Base-by-base conservation (phyloP, 2,888 invertebrate species). In the Therioaphis trifolii region DNA sequence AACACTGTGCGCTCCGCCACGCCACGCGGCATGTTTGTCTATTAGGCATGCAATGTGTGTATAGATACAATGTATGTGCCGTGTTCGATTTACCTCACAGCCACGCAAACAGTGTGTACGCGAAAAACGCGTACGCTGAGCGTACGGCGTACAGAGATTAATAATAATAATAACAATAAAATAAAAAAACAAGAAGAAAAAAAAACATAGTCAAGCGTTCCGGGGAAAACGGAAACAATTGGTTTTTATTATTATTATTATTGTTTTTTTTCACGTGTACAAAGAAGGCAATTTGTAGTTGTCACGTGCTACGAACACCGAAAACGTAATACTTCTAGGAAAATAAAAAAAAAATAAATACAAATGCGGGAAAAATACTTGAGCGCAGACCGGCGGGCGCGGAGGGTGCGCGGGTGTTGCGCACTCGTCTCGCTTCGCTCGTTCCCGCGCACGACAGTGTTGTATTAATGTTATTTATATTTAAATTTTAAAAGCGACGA, bases 211-310 rank as follows among this genome's bases (percentile, higher is more conserved):
- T 55, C n/a, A 55, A 55, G 52, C 3, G 21, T 55, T 55, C 9
- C 21, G 18, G 12, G n/a, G 11, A n/a, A 43, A 49, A 49, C 15
- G 11, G 15, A 4, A 52, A 52, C 52, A n/a, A 21, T 55, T 55
- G 55, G 21, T 55, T 55, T 49, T 49, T 5, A 49, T 49, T 7
- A 18, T 55, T 55, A 9, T 5, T 9, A 5, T 55, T 21, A 55
- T n/a, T n/a, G n/a, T 55, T n/a, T n/a, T 21, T 55, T 55, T 18
- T 21, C 12, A 55, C 21, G 21, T 7, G 43, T 11, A 43, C 43
- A 55, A 4, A 55, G n/a, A 55, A 55, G 55, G 21, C n/a, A 55
- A 55, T 55, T 55, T 55, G 55, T 55, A 55, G 21, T 55, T 55
- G 52, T n/a, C 52, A 52, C n/a, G 52, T n/a, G 52, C n/a, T 52